Base-by-base conservation (phyloP, 92 coral and sea anemone genomes). In the Ricordea florida region DNA sequence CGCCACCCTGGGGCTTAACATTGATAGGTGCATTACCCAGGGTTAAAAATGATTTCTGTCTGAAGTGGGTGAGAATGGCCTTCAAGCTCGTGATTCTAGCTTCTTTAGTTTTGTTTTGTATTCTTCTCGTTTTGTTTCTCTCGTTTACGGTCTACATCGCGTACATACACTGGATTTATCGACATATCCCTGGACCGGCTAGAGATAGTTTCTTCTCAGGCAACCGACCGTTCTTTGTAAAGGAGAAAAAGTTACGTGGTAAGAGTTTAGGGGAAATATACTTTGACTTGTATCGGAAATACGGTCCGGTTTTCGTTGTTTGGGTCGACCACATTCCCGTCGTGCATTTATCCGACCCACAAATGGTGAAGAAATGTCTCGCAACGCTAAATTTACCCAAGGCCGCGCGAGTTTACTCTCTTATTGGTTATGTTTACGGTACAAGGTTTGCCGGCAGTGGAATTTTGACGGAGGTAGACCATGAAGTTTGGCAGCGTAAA, bases 161-260 rank as follows among this genome's bases (percentile, higher is more conserved):
- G 27, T 33, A 20, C 15, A 61, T 34, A 40, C 76, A 69, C 13
- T 69, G 20, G 63, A 61, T 47, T 51, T 79, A 83, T 52, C 74
- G 36, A 8, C 93, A 87, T 46, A 74, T 91, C 11, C 93, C 97
- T 48, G 78, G 93, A 3, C 97, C 97, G 6, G 65, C 90, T 0
- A 74, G 89, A 20, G 84, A 85, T 38, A 66, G 78, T 74, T 91
- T 84, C 46, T 59, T 83, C 32, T 55, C 80, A 1, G 97, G 93
- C 22, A 76, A 91, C 29, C 7, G 83, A 6, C 45, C 56, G 1
- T 46, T 80, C 24, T 29, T 57, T 50, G 41, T 72, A 37, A 52
- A 80, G 29, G 71, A 85, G 16, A 41, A 47, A 35, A 78, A 55
- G 1, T 13, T 24, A 11, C 27, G 62, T 0, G 72, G 85, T 0